Conservation (phyloP, 2,797 vertebrate species). For the Nasua narica region DNA sequence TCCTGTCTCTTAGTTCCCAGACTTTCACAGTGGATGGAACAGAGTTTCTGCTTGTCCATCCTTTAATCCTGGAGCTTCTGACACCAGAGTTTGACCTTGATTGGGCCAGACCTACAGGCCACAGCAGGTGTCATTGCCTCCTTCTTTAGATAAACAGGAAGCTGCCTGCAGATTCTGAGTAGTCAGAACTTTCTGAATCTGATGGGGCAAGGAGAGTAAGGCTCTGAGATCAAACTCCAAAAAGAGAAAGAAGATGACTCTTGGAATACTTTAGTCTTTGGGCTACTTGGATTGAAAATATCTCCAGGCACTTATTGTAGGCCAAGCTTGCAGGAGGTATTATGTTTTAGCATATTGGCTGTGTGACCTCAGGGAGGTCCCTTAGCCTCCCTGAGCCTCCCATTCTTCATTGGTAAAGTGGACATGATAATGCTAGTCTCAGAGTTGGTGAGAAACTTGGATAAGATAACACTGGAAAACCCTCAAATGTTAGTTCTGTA, state of each 20-base stretch:
- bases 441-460: constrained; percentile 30
- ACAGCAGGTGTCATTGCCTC: constrained; percentile 24
- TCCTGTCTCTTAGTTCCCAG: constrained; percentile 37
- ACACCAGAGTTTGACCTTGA: constrained; percentile 24
- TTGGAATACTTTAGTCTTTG: neutral
- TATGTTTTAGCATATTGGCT: neutral
- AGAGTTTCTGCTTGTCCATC: constrained; percentile 24
- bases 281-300: neutral
- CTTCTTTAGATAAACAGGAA: constrained; percentile 54
- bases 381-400: constrained; percentile 1
- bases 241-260: constrained; percentile 21
- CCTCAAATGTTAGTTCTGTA: neutral
- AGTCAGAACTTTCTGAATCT: constrained; percentile 21
- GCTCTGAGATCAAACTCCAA: constrained; percentile 19
- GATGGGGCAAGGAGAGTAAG: neutral
- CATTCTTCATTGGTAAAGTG: constrained; percentile 14
- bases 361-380: neutral
- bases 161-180: neutral
- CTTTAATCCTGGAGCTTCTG: neutral
- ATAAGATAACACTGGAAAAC: constrained; percentile 27
- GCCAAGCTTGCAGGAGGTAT: neutral
- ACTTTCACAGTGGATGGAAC: neutral
- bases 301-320: constrained; percentile 11
- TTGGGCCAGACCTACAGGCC: neutral
- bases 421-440: constrained; percentile 9